These are phyloP conservation scores for Tringa solitaria DNA, from an alignment of 2,113 vertebrate species.

Conservation along the genomic window DNA sequence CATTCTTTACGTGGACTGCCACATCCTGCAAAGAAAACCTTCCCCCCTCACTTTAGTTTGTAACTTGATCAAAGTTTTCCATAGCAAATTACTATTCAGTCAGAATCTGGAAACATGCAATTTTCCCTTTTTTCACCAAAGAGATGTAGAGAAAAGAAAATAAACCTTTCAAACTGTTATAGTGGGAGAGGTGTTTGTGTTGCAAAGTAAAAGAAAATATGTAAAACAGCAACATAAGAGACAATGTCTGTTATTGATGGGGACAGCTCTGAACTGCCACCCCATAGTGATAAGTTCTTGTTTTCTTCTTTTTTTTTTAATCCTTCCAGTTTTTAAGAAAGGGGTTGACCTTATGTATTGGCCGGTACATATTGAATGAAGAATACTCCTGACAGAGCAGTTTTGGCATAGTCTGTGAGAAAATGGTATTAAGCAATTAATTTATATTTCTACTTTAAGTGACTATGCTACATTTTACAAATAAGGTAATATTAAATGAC, in stretches of 20 bases:
- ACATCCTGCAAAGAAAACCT: background rate
- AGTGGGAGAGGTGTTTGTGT: background rate
- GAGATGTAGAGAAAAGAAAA: background rate
- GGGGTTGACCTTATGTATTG: background rate
- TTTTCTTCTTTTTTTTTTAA: background rate
- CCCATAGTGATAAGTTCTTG: accelerated
- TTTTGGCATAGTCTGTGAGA: background rate
- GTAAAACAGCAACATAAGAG: background rate
- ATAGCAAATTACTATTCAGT: background rate
- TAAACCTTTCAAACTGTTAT: background rate
- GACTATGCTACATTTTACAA: background rate
- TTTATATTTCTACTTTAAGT: conserved; percentile 20
- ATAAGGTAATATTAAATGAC: background rate
- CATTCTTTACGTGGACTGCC: background rate
- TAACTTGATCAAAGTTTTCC: background rate
- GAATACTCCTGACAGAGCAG: conserved; percentile 29
- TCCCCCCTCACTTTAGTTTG: background rate
- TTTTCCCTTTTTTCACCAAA: background rate
- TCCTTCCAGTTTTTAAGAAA: conserved; percentile 2
- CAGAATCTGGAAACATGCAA: background rate
- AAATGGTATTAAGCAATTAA: conserved; percentile 47
- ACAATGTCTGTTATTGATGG: background rate
- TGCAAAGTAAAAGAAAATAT: background rate
- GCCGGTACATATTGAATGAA: conserved; percentile 3
- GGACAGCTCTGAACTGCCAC: background rate